Evolutionary conservation across 64 coral and sea anemone genomes (phyloP).

Genomic region (Exaiptasia diaphana): DNA sequence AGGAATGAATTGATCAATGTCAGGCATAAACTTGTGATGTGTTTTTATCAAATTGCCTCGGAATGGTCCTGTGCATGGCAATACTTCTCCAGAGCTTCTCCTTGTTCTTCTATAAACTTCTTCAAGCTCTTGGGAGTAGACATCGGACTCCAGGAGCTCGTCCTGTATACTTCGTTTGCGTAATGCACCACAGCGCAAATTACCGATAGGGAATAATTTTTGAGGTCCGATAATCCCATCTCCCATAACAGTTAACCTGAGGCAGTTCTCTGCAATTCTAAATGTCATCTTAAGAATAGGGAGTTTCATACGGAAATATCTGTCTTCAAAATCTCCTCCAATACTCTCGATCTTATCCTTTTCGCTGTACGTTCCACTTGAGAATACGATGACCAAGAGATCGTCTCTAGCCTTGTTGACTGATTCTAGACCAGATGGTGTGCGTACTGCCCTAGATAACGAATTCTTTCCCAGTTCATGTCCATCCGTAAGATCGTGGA

Average conservation of each 20-base stretch:
- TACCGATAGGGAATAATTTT: slow-evolving; percentile 73
- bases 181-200: slow-evolving; percentile 50
- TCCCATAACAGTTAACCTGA: slow-evolving; percentile 59
- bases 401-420: slow-evolving; percentile 61
- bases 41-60: slow-evolving; percentile 34
- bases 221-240: slow-evolving; percentile 58
- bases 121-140: slow-evolving; percentile 73
- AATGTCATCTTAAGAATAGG: slow-evolving; percentile 94
- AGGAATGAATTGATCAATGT: slow-evolving; percentile 30
- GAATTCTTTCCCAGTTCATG: slow-evolving; percentile 60
- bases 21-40: slow-evolving; percentile 54
- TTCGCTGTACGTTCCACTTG: slow-evolving; percentile 83
- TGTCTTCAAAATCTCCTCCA: slow-evolving; percentile 89
- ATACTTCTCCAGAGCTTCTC: neutral
- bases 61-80: slow-evolving; percentile 41
- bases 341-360: slow-evolving; percentile 86
- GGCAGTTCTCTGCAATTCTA: slow-evolving; percentile 76
- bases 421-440: slow-evolving; percentile 86
- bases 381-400: slow-evolving; percentile 53
- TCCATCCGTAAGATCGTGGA: slow-evolving; percentile 52
- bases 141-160: slow-evolving; percentile 68
- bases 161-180: slow-evolving; percentile 73
- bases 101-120: slow-evolving; percentile 29
- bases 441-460: slow-evolving; percentile 73
- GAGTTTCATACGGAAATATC: slow-evolving; percentile 75